Evolutionary conservation across 1,140 invertebrate species (phyloP), one percentile per base, ranked within the genome.

Genomic region (Zaprionus nigranus): DNA sequence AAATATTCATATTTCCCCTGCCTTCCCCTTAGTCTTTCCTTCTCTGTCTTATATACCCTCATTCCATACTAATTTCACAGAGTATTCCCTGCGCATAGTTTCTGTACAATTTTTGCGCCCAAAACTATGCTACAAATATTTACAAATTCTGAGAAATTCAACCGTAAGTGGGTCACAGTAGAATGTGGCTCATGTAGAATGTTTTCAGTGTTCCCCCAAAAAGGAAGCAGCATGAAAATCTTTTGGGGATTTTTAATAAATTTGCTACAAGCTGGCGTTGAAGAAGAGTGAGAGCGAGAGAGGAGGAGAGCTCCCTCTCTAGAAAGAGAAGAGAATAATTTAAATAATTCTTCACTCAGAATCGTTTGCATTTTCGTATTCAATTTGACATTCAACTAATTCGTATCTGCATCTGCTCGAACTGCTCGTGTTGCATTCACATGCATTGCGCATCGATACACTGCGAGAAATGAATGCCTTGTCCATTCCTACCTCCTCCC

Each of bases 111-210:
- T 46, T 43, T 46, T 46, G n/a, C 40, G 40, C 40, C 40, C n/a
- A 46, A 46, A 46, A 46, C n/a, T 46, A 46, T 46, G 40, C 40
- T 17, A 17, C 40, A 46, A 46, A 46, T 46, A 46, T 46, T 46
- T 46, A 46, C n/a, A 46, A 46, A 17, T 46, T 17, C n/a, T 46
- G 40, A 17, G 40, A 46, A 17, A 46, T 9, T 46, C 40, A 17
- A 17, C 40, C 40, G 38, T 46, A 46, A 46, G 40, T 20, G 40
- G 40, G n/a, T 46, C n/a, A 17, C 15, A 46, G n/a, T 2, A n/a
- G n/a, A n/a, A n/a, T n/a, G n/a, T n/a, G n/a, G n/a, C n/a, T n/a
- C n/a, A 46, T 46, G n/a, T n/a, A 40, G 15, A 5, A 38, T 38
- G 36, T 15, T 4, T 5, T 5, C 13, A 2, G 15, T 17, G n/a